A percentile compares a stretch with the other conserved stretches of the same genome.
phyloP scores from a whole-genome alignment of 1,140 invertebrate genomes.

The Tetragnatha versicolor region DNA sequence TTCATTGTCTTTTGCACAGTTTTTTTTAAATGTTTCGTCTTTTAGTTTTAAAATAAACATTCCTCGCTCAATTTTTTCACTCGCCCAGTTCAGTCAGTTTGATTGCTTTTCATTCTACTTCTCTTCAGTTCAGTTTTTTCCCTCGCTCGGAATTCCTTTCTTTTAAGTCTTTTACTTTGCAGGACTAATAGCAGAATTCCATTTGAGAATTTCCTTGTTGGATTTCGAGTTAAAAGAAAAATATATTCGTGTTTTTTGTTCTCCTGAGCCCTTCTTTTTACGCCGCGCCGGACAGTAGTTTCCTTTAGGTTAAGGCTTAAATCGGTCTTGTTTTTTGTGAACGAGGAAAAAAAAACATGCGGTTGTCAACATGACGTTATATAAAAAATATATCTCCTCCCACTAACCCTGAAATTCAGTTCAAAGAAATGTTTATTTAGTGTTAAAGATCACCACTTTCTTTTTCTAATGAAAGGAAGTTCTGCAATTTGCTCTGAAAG shows the following conservation, averaged over 20 bases:
- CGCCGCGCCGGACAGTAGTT: conserved; percentile 19
- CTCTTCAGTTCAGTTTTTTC: conserved; percentile 18
- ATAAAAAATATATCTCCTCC: neutral
- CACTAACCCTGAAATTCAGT: neutral
- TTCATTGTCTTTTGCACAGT: neutral
- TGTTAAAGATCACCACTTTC: conserved; percentile 12
- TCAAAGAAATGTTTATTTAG: conserved; percentile 28
- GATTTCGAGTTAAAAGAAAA: conserved; percentile 25
- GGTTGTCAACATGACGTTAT: neutral
- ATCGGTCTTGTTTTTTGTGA: conserved; percentile 9
- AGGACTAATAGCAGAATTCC: conserved; percentile 32
- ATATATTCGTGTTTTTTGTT: neutral
- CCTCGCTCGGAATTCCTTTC: neutral
- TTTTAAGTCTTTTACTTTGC: conserved; percentile 39
- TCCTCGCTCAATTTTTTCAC: neutral
- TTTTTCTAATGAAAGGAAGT: too few relatives aligned
- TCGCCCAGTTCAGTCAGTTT: conserved; percentile 13
- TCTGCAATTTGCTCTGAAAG: too few relatives aligned
- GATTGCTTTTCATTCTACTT: conserved; percentile 37
- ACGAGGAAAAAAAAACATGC: neutral
- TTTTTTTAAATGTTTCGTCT: conserved; percentile 6
- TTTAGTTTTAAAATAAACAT: conserved; percentile 19
- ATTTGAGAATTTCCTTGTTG: conserved; percentile 23
- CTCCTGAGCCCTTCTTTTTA: too few relatives aligned
- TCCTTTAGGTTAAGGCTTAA: conserved; percentile 36